These are phyloP conservation scores for Leptopilina myrica DNA, from an alignment of 2,888 invertebrate genomes.

Conservation along the genomic window DNA sequence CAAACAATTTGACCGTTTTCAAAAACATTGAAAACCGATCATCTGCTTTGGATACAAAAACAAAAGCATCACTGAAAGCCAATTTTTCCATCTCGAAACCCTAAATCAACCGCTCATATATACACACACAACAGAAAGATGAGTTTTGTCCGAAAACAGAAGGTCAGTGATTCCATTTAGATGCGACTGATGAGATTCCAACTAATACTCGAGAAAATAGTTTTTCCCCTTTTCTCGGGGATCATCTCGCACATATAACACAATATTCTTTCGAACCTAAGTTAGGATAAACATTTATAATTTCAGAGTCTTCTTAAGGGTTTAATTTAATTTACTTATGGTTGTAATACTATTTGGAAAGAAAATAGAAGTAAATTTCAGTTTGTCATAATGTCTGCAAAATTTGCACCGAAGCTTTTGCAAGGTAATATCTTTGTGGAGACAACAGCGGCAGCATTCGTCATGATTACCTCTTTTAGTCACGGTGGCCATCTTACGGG, in stretches of 20 bases:
- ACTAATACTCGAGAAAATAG: not conserved
- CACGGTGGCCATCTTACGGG: slow-evolving; percentile 65
- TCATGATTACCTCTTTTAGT: slow-evolving; percentile 75
- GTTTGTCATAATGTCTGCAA: not conserved
- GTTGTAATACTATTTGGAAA: too few relatives aligned
- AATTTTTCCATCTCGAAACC: slow-evolving; percentile 27
- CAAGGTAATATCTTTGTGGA: slow-evolving; percentile 45
- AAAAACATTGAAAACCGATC: slow-evolving; percentile 50
- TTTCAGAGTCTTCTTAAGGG: too few relatives aligned
- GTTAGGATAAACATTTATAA: too few relatives aligned
- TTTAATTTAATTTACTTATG: too few relatives aligned
- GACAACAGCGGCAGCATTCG: slow-evolving; percentile 66
- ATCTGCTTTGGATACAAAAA: slow-evolving; percentile 55
- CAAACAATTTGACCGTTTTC: slow-evolving; percentile 52
- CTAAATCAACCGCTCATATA: slow-evolving; percentile 12
- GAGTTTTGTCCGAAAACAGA: slow-evolving; percentile 36
- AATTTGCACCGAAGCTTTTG: not conserved
- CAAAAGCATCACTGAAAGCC: slow-evolving; percentile 46
- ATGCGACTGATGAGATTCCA: not conserved
- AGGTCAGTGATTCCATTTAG: slow-evolving; percentile 16
- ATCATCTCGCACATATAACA: not conserved
- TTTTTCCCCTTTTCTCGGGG: not conserved
- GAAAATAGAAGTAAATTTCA: not conserved
- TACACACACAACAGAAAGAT: slow-evolving; percentile 6
- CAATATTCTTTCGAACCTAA: not conserved